Evolutionary conservation across 2,113 vertebrate genomes (phyloP).

Genomic region (Microtus pennsylvanicus): DNA sequence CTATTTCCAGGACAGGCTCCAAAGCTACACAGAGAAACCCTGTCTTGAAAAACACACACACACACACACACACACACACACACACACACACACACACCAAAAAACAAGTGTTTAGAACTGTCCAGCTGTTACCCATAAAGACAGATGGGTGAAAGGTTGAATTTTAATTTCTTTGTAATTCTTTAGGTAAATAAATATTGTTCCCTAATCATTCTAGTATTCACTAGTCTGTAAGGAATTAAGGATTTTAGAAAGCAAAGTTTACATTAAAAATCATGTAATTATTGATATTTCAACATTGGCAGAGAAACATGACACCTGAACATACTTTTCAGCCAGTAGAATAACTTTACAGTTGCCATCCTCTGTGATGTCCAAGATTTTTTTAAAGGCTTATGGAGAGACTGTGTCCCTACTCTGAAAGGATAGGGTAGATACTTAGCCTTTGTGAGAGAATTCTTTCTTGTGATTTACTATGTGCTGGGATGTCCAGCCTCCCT

Average conservation of each 20-base stretch:
- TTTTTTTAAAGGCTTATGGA: neutral
- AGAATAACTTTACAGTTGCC: neutral
- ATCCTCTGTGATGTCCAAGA: neutral
- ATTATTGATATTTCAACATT: neutral
- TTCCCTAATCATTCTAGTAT: neutral
- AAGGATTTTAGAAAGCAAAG: constrained; percentile 1
- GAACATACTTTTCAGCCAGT: neutral
- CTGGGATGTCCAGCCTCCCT: neutral
- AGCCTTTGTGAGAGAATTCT: neutral
- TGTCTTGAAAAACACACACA: neutral
- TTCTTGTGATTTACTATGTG: neutral
- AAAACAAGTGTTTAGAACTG: neutral
- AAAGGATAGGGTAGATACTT: neutral
- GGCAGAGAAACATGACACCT: neutral
- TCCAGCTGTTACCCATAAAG: neutral
- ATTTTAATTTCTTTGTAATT: constrained; percentile 44
- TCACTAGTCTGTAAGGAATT: neutral
- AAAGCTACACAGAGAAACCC: neutral
- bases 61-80: neutral
- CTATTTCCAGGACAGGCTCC: neutral
- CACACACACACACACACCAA: neutral
- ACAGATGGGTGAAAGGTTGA: neutral
- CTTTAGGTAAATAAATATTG: neutral
- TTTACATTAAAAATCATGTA: neutral
- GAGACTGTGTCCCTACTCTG: neutral